Evolutionary conservation across 64 coral and sea anemone genomes (phyloP), one percentile per base, ranked within the genome.

Genomic region (Astreopora myriophthalma): DNA sequence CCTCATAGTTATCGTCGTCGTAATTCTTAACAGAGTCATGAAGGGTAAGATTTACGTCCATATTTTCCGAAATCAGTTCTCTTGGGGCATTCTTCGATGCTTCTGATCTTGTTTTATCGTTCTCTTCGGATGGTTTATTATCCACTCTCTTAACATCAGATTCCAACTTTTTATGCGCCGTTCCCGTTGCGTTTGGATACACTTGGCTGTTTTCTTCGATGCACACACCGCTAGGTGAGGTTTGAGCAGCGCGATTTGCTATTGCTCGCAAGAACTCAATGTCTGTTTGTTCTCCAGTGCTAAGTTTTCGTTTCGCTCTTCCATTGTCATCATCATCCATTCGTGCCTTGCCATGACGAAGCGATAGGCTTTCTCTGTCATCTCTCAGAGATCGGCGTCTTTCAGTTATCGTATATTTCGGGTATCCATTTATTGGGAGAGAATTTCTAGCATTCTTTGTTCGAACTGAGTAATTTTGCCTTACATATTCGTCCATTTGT

Each of bases 391-490:
- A 83, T 38, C 19, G 20, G 5, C 70, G 70, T 38, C 79, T 83
- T 37, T 64, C 33, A 33, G 30, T 64, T 14, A 83, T 64, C 8
- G 10, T n/a, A 24, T 31, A 83, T 22, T 22, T 63, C 1, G 79
- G 28, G 57, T 64, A 61, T 57, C 8, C 19, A 64, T 83, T 64
- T 12, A 73, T 33, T 34, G 57, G 49, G 26, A 64, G 79, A 7
- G 79, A 83, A 64, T 83, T 83, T 63, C 57, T 34, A 5, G 57
- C 79, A 20, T 83, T 64, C 32, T 63, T 83, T 63, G 32, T 14
- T 11, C 34, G 22, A 12, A 83, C 57, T 10, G 31, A 62, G 52
- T 83, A 63, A 38, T 64, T 34, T 23, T 63, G 31, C 17, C 49
- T 10, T 7, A 63, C 55, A 83, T 61, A 83, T 4, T 63, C 28